These are phyloP conservation scores for Nowickia ferox DNA, from an alignment of 2,888 invertebrate genomes.

Conservation along the genomic window DNA sequence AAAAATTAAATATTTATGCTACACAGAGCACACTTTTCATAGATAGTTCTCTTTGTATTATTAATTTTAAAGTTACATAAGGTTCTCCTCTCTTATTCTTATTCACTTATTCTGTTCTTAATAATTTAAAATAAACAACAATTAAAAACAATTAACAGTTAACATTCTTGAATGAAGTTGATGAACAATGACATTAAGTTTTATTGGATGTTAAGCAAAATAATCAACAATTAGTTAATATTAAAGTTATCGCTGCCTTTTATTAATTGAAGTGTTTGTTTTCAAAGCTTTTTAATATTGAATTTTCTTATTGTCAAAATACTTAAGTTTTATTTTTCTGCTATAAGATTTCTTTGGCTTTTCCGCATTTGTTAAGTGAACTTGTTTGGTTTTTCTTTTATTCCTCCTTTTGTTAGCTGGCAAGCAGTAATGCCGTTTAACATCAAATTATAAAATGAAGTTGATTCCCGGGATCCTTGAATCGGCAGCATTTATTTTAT, in stretches of 20 bases:
- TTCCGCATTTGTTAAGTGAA: not conserved
- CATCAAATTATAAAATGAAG: slow-evolving; percentile 26
- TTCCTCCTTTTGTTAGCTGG: not conserved
- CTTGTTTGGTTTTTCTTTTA: slow-evolving; percentile 1
- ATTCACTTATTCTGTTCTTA: too few relatives aligned
- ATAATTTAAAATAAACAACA: too few relatives aligned
- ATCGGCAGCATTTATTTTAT: slow-evolving; percentile 37
- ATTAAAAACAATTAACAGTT: too few relatives aligned
- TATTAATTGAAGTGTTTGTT: not conserved
- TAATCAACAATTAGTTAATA: too few relatives aligned
- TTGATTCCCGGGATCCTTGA: slow-evolving; percentile 22
- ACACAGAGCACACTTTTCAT: too few relatives aligned
- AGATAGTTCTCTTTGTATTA: too few relatives aligned
- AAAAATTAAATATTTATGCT: too few relatives aligned
- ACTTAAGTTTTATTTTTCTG: not conserved
- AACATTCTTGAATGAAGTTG: too few relatives aligned
- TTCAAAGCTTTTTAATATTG: not conserved
- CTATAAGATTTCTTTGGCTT: not conserved
- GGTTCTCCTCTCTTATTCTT: too few relatives aligned
- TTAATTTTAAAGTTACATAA: too few relatives aligned
- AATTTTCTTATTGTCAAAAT: not conserved
- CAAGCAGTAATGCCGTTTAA: slow-evolving; percentile 33
- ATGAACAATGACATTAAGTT: too few relatives aligned
- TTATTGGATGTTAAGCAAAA: too few relatives aligned
- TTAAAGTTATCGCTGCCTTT: not conserved